phyloP scores from a whole-genome alignment of 1,140 invertebrate genomes.

The Chrysopa pallens region DNA sequence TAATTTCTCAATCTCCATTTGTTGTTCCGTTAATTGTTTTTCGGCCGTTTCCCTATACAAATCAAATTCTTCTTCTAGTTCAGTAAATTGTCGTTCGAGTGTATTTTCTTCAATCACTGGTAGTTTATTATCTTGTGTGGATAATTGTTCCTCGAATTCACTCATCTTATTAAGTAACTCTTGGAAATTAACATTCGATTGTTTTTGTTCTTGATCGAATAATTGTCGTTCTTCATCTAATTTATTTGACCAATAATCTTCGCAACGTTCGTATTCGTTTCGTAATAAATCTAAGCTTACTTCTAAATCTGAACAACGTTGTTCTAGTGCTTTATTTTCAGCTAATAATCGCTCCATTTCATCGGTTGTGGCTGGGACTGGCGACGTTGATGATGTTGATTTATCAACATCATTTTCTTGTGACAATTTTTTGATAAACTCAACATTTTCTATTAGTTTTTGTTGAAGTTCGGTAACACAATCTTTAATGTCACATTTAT shows the following conservation, averaged over 20 bases:
- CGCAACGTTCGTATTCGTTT: conserved; percentile 61
- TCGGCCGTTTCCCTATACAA: conserved; percentile 28
- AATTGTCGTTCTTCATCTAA: conserved; percentile 57
- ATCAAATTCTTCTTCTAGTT: conserved; percentile 51
- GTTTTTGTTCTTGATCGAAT: conserved; percentile 55
- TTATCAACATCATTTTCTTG: too few species aligned
- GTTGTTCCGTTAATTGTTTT: conserved; percentile 25
- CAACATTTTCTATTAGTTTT: neutral
- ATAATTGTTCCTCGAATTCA: conserved; percentile 64
- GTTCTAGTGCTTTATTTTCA: conserved; percentile 24
- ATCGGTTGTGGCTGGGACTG: neutral
- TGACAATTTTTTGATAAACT: too few species aligned
- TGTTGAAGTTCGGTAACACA: conserved; percentile 4
- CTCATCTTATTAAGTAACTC: conserved; percentile 54
- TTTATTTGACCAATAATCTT: conserved; percentile 68
- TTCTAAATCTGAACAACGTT: conserved; percentile 46
- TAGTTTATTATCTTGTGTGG: conserved; percentile 29
- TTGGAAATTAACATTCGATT: conserved; percentile 57
- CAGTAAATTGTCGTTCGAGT: conserved; percentile 53
- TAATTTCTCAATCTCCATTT: conserved; percentile 33
- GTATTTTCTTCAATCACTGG: conserved; percentile 57
- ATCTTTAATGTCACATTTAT: conserved; percentile 16
- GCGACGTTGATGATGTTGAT: neutral
- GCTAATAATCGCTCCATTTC: conserved; percentile 2
- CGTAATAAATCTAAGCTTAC: conserved; percentile 49